Percentiles rank a stretch among this genome's conserved stretches.
phyloP scores from a whole-genome alignment of 2,113 vertebrate species.

The Forbesichthys papilliferus region DNA sequence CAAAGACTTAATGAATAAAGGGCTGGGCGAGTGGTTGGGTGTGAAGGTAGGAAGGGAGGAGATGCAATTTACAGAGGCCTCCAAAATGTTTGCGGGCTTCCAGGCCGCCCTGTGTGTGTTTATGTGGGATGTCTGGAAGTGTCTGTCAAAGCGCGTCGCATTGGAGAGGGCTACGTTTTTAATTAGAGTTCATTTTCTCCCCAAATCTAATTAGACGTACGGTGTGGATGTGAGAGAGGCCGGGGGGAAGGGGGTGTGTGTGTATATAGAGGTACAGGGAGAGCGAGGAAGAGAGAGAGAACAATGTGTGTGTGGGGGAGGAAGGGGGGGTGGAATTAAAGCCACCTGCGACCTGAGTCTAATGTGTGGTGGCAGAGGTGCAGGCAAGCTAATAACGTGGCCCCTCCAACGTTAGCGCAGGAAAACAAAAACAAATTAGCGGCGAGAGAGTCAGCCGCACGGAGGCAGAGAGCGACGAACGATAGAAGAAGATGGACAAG shows the following conservation, averaged over 20 bases:
- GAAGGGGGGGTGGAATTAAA: slow-evolving; percentile 49
- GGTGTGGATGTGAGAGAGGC: slow-evolving; percentile 17
- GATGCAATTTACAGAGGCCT: slow-evolving; percentile 27
- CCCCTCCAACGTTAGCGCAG: slow-evolving; percentile 59
- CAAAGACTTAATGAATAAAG: slow-evolving; percentile 56
- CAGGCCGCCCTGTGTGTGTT: slow-evolving; percentile 13
- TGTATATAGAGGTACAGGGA: background rate
- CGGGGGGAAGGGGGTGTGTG: background rate
- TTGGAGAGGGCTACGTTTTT: slow-evolving; percentile 64
- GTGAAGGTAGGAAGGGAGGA: slow-evolving; percentile 19
- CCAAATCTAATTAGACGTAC: slow-evolving; percentile 75
- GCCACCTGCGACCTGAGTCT: slow-evolving; percentile 58
- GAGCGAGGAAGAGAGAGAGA: background rate
- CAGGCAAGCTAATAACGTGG: slow-evolving; percentile 58
- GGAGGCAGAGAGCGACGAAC: slow-evolving; percentile 18
- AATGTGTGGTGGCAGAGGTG: slow-evolving; percentile 50
- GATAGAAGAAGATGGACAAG: slow-evolving; percentile 28
- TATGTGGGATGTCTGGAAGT: background rate
- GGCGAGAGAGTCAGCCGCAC: background rate
- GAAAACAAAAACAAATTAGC: slow-evolving; percentile 72
- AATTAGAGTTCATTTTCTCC: slow-evolving; percentile 73
- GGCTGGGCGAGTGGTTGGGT: background rate
- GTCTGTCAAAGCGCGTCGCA: background rate
- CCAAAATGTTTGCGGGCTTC: slow-evolving; percentile 37
- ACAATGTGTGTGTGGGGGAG: slow-evolving; percentile 20